Percentiles rank a stretch among this genome's conserved stretches.
phyloP scores from a whole-genome alignment of 2,888 invertebrate species.

The Nomada lathburiana region DNA sequence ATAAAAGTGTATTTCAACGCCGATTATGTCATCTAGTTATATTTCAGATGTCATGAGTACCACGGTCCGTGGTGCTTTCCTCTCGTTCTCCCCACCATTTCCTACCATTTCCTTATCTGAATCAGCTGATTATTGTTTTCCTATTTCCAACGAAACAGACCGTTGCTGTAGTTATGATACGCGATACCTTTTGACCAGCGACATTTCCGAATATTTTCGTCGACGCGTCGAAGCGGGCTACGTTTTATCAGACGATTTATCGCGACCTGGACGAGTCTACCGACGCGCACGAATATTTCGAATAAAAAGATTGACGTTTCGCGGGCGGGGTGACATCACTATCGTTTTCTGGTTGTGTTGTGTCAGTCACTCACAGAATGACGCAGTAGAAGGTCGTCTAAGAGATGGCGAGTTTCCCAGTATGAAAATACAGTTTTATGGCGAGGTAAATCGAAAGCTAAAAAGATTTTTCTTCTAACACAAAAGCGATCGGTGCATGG shows the following conservation, averaged over 20 bases:
- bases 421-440: slow-evolving; percentile 78
- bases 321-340: slow-evolving; percentile 68
- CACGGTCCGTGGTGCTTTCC: slow-evolving; percentile 48
- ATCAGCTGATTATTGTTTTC: slow-evolving; percentile 83
- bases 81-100: slow-evolving; percentile 52
- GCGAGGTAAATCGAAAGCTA: slow-evolving; percentile 71
- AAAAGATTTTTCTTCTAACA: slow-evolving; percentile 9
- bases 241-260: background rate
- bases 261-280: background rate
- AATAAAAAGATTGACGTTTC: slow-evolving; percentile 69
- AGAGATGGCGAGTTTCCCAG: slow-evolving; percentile 76
- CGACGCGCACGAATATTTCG: slow-evolving; percentile 51
- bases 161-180: slow-evolving; percentile 58
- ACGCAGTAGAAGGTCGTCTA: slow-evolving; percentile 80
- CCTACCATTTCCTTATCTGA: slow-evolving; percentile 64
- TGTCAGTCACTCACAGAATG: slow-evolving; percentile 76
- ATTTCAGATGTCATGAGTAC: slow-evolving; percentile 1
- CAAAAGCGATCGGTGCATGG: slow-evolving; percentile 19
- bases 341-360: slow-evolving; percentile 66
- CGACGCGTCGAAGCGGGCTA: slow-evolving; percentile 2
- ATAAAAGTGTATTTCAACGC: slow-evolving; percentile 17
- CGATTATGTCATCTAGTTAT: slow-evolving; percentile 40
- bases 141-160: slow-evolving; percentile 63
- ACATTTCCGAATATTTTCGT: slow-evolving; percentile 17
- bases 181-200: slow-evolving; percentile 46